A percentile compares a stretch with the other conserved stretches of the same genome.
phyloP scores from a whole-genome alignment of 1,140 invertebrate species.

The Hetaerina americana region DNA sequence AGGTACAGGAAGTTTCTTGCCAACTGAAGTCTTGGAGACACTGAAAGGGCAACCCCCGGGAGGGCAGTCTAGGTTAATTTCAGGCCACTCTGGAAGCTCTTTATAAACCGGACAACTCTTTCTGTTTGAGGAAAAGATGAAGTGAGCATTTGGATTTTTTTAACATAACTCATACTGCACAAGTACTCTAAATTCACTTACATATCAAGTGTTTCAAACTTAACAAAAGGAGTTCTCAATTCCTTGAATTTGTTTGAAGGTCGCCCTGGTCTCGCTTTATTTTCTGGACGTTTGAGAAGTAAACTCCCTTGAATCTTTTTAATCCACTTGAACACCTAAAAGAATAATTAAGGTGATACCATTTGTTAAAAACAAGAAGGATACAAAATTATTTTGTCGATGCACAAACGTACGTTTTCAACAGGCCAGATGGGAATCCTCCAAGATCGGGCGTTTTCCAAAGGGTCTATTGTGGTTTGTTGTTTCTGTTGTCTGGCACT shows the following conservation, averaged over 20 bases:
- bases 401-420: constrained; percentile 36
- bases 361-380: too few relatives aligned
- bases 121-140: constrained; percentile 19
- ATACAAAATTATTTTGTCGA: too few relatives aligned
- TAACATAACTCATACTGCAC: background rate
- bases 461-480: constrained; percentile 35
- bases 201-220: constrained; percentile 7
- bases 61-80: background rate
- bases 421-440: constrained; percentile 44
- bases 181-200: background rate
- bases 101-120: constrained; percentile 31
- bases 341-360: constrained; percentile 2
- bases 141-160: background rate
- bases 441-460: constrained; percentile 38
- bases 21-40: background rate
- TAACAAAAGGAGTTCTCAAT: constrained; percentile 5
- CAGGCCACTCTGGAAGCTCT: constrained; percentile 30
- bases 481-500: constrained; percentile 39
- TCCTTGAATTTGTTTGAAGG: constrained; percentile 29
- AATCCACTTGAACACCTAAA: constrained; percentile 14
- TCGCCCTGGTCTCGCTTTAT: constrained; percentile 27
- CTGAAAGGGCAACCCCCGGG: background rate
- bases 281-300: constrained; percentile 27
- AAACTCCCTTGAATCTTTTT: constrained; percentile 23
- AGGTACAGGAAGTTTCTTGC: background rate